phyloP scores from a whole-genome alignment of 2,888 invertebrate genomes.

The Platerodrilus igneus region DNA sequence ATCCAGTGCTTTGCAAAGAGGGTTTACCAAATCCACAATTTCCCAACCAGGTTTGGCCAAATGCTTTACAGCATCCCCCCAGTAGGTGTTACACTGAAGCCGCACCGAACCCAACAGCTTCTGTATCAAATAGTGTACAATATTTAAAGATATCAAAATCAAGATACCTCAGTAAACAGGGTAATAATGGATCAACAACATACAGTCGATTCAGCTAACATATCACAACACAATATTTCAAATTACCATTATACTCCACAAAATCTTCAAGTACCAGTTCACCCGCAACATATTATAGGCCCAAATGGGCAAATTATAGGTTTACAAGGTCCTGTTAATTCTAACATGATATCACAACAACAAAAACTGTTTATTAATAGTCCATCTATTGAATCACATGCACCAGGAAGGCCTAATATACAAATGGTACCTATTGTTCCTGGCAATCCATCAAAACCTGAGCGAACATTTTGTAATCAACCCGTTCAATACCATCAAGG shows the following conservation, averaged over 20 bases:
- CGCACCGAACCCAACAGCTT: slow-evolving; percentile 36
- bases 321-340: no score
- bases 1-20: slow-evolving; percentile 49
- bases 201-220: slow-evolving; percentile 25
- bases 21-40: slow-evolving; percentile 40
- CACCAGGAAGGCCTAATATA: slow-evolving; percentile 44
- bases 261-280: slow-evolving; percentile 30
- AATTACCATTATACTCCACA: slow-evolving; percentile 24
- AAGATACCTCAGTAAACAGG: slow-evolving; percentile 36
- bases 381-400: slow-evolving; percentile 43
- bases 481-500: slow-evolving; percentile 32
- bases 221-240: slow-evolving; percentile 26
- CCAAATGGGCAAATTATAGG: no score
- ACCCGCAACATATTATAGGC: slow-evolving; percentile 49
- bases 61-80: slow-evolving; percentile 30
- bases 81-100: slow-evolving; percentile 37
- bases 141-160: slow-evolving; percentile 43
- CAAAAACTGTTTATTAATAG: slow-evolving; percentile 43
- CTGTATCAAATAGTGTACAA: slow-evolving; percentile 36
- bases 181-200: slow-evolving; percentile 34
- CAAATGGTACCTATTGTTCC: slow-evolving; percentile 39
- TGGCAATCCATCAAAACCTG: slow-evolving; percentile 34
- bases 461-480: slow-evolving; percentile 32
- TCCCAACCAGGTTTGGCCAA: slow-evolving; percentile 42
- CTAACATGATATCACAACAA: no score